phyloP scores from a whole-genome alignment of 2,797 vertebrate species.

The Urophycis tenuis region DNA sequence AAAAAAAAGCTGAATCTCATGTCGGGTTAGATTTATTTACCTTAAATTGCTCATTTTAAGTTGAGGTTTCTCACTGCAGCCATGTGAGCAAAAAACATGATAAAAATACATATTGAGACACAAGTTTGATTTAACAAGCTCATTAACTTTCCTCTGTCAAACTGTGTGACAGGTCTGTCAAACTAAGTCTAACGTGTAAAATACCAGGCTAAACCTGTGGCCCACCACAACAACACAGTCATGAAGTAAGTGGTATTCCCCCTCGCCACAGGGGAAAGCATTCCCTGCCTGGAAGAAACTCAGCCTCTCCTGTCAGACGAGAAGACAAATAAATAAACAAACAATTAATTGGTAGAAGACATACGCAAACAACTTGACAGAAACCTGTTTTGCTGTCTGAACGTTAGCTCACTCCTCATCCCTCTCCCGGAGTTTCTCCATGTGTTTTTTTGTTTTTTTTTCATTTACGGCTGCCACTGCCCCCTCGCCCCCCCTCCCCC shows the following conservation, averaged over 20 bases:
- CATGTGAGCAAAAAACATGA: background rate
- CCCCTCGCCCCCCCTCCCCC: conserved; percentile 9
- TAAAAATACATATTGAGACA: background rate
- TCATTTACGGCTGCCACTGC: background rate
- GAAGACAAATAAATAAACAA: conserved; percentile 40
- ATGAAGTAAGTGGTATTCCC: conserved; percentile 6
- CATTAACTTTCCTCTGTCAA: background rate
- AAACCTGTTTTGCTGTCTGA: conserved; percentile 25
- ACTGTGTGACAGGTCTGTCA: too few relatives aligned
- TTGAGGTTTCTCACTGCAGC: background rate
- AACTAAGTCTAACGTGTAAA: background rate
- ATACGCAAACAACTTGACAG: conserved; percentile 44
- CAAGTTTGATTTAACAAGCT: background rate
- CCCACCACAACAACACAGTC: background rate
- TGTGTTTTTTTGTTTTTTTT: background rate
- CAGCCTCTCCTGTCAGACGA: conserved; percentile 32
- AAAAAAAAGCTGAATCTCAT: background rate
- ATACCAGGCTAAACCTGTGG: background rate
- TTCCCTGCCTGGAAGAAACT: conserved; percentile 21
- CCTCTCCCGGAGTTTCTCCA: conserved; percentile 11
- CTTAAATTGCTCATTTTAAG: background rate
- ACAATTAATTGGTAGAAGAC: conserved; percentile 50
- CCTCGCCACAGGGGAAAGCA: conserved; percentile 21
- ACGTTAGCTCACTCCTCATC: conserved; percentile 47
- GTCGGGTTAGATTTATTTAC: background rate